Base-by-base conservation (phyloP, 2,797 vertebrate species). In the Gambelia wislizenii region DNA sequence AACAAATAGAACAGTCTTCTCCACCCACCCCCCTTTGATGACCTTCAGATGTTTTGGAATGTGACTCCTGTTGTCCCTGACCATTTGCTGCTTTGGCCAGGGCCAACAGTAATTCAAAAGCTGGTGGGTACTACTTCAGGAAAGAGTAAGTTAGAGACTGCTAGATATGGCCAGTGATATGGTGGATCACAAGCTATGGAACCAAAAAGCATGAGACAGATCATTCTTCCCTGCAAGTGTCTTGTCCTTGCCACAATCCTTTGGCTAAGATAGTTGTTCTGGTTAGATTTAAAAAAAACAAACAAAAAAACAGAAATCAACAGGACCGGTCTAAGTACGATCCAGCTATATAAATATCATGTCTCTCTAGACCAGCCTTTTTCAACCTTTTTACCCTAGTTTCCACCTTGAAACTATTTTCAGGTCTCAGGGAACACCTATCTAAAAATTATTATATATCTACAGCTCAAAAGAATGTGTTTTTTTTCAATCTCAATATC, bases 201-300 rank as follows among this genome's bases (percentile, higher is more conserved):
- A 64, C 93, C 91, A 91, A 93, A 90, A 94, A 93, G 67, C 0
- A 0, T 49, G 69, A 72, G 83, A 64, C 87, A 72, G 64, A 49
- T 64, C 78, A 22, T 25, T 59, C 2, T 44, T n/a, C 33, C 5
- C 12, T 20, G 20, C 44, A 78, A 56, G 22, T 22, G 36, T 56
- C 14, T 74, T 47, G 8, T 49, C 54, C 22, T 6, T 30, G 16
- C n/a, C 2, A 1, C 30, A 72, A n/a, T 39, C 52, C 16, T 42
- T 54, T 33, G 49, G n/a, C 56, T 86, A 52, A 6, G 76, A 44
- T 0, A 2, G 84, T 36, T 93, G 91, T 80, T 82, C 89, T 6
- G 0, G 47, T 70, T 81, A 83, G 84, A 74, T 42, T 64, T 30
- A 72, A 79, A 89, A 20, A n/a, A n/a, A n/a, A n/a, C n/a, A n/a